phyloP scores from a whole-genome alignment of 2,888 invertebrate species.

The Pardosa pseudoannulata region DNA sequence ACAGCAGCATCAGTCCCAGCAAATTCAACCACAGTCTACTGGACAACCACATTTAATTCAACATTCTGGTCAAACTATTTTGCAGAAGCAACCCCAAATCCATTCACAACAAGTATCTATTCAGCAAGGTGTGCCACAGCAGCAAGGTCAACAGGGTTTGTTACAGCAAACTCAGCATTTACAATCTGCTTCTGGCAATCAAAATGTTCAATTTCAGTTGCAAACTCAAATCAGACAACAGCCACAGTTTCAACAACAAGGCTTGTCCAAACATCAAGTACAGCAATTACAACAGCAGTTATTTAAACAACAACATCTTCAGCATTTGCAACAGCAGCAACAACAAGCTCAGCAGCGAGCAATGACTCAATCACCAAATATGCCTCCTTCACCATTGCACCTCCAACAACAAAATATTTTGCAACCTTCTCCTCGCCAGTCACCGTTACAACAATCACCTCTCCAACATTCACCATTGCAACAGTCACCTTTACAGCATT shows the following conservation, averaged over 20 bases:
- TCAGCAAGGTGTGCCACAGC: slow-evolving; percentile 36
- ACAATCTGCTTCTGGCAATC: not conserved
- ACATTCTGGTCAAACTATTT: slow-evolving; percentile 21
- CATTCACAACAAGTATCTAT: slow-evolving; percentile 42
- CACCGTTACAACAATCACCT: slow-evolving; percentile 60
- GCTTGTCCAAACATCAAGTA: slow-evolving; percentile 42
- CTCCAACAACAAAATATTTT: slow-evolving; percentile 57
- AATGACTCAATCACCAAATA: slow-evolving; percentile 40
- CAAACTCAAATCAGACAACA: slow-evolving; percentile 46
- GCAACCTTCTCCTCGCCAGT: slow-evolving; percentile 62
- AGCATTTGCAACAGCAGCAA: slow-evolving; percentile 50
- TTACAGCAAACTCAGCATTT: slow-evolving; percentile 59
- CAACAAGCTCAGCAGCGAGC: slow-evolving; percentile 48
- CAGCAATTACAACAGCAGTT: slow-evolving; percentile 65
- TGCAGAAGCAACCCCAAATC: slow-evolving; percentile 44
- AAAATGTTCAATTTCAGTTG: slow-evolving; percentile 53
- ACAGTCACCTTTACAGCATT: slow-evolving; percentile 35
- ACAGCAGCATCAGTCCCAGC: slow-evolving; percentile 38
- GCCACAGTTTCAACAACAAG: slow-evolving; percentile 43
- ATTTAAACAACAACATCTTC: slow-evolving; percentile 62
- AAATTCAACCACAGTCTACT: slow-evolving; percentile 55
- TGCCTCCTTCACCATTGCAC: slow-evolving; percentile 62
- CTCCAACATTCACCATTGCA: slow-evolving; percentile 42
- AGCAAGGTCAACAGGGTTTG: slow-evolving; percentile 26
- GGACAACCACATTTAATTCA: slow-evolving; percentile 52